Percentiles rank a stretch among this genome's conserved stretches.
Evolutionary conservation across 2,113 vertebrate genomes (phyloP).

Genomic region (Rhineura floridana): DNA sequence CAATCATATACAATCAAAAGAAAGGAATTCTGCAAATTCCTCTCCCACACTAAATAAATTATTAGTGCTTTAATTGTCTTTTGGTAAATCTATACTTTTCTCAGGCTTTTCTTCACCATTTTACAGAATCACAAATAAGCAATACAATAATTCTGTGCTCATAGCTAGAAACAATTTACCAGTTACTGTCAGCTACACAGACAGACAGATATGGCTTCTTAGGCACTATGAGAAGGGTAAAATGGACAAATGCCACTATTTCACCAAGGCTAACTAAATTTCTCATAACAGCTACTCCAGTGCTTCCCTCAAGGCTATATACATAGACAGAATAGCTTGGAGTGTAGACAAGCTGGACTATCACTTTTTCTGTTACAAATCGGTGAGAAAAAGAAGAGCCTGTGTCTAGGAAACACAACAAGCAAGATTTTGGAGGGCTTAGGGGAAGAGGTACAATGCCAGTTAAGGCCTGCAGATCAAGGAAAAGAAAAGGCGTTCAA

Average conservation of each 20-base stretch:
- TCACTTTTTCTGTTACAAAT: slow-evolving; percentile 1
- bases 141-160: not conserved
- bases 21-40: slow-evolving; percentile 38
- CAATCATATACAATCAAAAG: rapidly evolving
- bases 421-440: not conserved
- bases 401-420: not conserved
- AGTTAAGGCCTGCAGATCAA: not conserved
- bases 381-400: slow-evolving; percentile 24
- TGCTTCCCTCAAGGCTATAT: slow-evolving; percentile 39
- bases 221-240: slow-evolving; percentile 26
- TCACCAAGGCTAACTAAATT: slow-evolving; percentile 53
- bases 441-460: not conserved
- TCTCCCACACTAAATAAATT: slow-evolving; percentile 13
- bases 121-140: slow-evolving; percentile 30
- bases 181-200: slow-evolving; percentile 33
- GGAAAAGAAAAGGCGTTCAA: not conserved
- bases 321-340: slow-evolving; percentile 30
- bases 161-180: not conserved
- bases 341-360: slow-evolving; percentile 40
- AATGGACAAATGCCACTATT: slow-evolving; percentile 65
- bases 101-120: not conserved
- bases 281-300: slow-evolving; percentile 53
- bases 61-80: not conserved
- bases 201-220: not conserved
- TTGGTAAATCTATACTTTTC: not conserved